These are phyloP conservation scores for Ophiothrix spiculata DNA, from an alignment of 35 echinoderm and acorn worm genomes.

Conservation along the genomic window DNA sequence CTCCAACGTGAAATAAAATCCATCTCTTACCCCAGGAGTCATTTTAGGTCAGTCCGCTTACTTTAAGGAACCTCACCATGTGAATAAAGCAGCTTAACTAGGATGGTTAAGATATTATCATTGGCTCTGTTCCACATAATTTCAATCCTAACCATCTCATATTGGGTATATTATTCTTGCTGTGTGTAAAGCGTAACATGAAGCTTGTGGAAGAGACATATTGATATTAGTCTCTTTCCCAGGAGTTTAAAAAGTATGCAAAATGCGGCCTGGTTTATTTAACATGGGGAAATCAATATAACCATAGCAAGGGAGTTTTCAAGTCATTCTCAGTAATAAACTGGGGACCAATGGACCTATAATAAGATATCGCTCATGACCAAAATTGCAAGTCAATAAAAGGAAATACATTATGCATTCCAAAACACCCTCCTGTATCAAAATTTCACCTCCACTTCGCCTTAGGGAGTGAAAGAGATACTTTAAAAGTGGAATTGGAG, in stretches of 20 bases:
- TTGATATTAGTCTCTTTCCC: background rate
- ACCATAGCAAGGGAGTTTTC: background rate
- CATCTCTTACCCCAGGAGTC: background rate
- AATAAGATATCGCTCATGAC: no score
- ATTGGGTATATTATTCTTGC: no score
- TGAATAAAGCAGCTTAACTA: background rate
- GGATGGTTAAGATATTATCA: background rate
- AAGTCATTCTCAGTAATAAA: background rate
- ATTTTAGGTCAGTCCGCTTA: background rate
- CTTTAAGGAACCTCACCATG: background rate
- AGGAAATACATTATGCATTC: no score
- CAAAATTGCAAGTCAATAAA: no score
- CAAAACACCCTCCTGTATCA: no score
- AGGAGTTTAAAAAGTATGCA: background rate
- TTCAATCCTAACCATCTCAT: no score
- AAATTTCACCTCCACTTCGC: no score
- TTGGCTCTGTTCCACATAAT: background rate
- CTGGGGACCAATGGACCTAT: background rate
- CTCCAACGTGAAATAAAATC: background rate
- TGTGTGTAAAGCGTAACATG: no score
- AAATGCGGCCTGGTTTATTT: background rate
- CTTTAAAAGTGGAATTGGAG: no score
- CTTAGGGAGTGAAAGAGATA: no score
- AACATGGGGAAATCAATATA: background rate
- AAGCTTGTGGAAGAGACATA: background rate